Percentiles rank a stretch among this genome's conserved stretches.
Evolutionary conservation across 1,140 invertebrate genomes (phyloP).

Genomic region (Ceratitis capitata): DNA sequence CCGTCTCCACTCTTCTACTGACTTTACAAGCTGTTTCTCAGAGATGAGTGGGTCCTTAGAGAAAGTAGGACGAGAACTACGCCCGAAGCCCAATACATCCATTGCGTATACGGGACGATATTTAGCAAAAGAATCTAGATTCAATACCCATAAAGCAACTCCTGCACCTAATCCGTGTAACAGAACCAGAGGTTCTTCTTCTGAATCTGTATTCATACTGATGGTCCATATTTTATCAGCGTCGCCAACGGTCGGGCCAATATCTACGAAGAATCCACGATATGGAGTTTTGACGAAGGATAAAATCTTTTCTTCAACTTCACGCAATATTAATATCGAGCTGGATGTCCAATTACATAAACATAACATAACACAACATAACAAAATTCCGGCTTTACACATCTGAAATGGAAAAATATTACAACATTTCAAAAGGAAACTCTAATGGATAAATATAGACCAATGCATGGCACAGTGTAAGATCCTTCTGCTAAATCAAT

Average conservation of each 20-base stretch:
- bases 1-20: slow-evolving; percentile 94
- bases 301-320: slow-evolving; percentile 85
- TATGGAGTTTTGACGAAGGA: slow-evolving; percentile 85
- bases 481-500: too few relatives aligned
- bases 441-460: neutral
- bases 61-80: slow-evolving; percentile 89
- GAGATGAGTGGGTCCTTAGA: slow-evolving; percentile 80
- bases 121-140: slow-evolving; percentile 82
- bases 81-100: slow-evolving; percentile 93
- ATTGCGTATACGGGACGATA: slow-evolving; percentile 91
- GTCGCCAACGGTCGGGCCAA: slow-evolving; percentile 80
- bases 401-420: neutral
- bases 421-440: neutral
- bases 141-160: slow-evolving; percentile 91
- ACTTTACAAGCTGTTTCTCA: slow-evolving; percentile 88
- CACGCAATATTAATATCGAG: slow-evolving; percentile 80
- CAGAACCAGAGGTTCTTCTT: slow-evolving; percentile 84
- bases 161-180: slow-evolving; percentile 94
- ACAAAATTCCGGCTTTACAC: slow-evolving; percentile 46
- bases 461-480: neutral
- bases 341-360: slow-evolving; percentile 83
- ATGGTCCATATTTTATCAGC: too few relatives aligned
- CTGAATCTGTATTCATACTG: slow-evolving; percentile 82
- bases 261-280: slow-evolving; percentile 84
- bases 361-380: slow-evolving; percentile 59